These are phyloP conservation scores for Apis laboriosa DNA, from an alignment of 1,140 invertebrate species.

Conservation along the genomic window DNA sequence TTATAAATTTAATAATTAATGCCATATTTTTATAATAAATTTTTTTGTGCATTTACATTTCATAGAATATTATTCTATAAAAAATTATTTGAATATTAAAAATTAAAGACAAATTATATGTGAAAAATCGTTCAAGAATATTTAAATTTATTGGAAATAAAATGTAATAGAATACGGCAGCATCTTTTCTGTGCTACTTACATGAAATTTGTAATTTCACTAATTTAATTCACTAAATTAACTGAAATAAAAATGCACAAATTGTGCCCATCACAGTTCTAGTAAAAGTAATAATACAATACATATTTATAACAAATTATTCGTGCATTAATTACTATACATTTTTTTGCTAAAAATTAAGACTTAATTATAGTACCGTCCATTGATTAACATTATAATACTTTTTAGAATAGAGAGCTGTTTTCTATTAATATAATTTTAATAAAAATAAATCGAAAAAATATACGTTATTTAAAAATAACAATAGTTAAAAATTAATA, in stretches of 20 bases:
- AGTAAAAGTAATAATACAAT: constrained; percentile 54
- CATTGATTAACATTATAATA: constrained; percentile 54
- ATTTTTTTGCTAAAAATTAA: constrained; percentile 31
- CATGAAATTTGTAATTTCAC: background rate
- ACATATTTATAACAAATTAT: constrained; percentile 54
- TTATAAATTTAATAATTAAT: constrained; percentile 32
- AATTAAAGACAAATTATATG: background rate
- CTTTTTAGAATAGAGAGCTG: constrained; percentile 61
- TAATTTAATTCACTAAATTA: background rate
- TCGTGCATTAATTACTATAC: constrained; percentile 46
- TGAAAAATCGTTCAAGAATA: background rate
- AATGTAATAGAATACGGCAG: constrained; percentile 10
- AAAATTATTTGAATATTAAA: constrained; percentile 21
- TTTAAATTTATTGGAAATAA: constrained; percentile 30
- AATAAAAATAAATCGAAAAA: constrained; percentile 42
- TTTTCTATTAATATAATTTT: constrained; percentile 50
- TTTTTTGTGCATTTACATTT: constrained; percentile 4
- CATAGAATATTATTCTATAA: background rate
- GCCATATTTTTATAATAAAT: constrained; percentile 17
- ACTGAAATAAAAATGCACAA: constrained; percentile 30
- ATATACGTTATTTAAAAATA: constrained; percentile 38
- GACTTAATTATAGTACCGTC: constrained; percentile 30
- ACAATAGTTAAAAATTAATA: constrained; percentile 22
- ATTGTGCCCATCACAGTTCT: constrained; percentile 58
- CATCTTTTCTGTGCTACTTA: constrained; percentile 2